phyloP scores from a whole-genome alignment of 2,113 vertebrate species.

The Tragelaphus scriptus region DNA sequence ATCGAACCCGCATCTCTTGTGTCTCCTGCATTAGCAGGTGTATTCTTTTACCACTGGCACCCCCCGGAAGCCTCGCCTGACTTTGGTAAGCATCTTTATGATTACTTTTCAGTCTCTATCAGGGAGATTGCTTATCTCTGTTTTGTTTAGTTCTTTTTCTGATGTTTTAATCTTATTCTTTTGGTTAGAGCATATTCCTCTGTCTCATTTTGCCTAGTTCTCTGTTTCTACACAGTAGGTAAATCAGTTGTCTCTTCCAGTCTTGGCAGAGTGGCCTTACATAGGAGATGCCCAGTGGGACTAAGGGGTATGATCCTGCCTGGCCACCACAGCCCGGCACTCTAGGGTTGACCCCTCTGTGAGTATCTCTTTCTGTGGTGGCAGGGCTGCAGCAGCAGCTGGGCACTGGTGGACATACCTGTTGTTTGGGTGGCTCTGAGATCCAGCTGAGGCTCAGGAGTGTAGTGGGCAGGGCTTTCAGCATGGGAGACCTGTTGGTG shows the following conservation, averaged over 20 bases:
- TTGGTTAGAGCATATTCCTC: neutral
- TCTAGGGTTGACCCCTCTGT: neutral
- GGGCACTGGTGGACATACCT: neutral
- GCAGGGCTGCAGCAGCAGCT: neutral
- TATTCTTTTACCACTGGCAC: neutral
- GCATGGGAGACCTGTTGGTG: neutral
- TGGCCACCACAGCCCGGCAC: neutral
- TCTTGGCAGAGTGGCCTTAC: neutral
- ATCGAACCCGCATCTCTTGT: neutral
- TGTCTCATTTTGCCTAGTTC: neutral
- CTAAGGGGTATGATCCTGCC: neutral
- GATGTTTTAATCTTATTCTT: neutral
- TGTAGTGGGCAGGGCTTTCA: neutral
- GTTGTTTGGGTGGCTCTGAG: neutral
- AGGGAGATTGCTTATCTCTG: neutral
- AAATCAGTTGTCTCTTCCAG: neutral
- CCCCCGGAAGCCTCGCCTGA: neutral
- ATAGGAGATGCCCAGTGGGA: neutral
- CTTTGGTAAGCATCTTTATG: neutral
- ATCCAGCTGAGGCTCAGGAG: neutral
- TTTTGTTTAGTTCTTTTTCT: neutral
- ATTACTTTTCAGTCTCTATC: neutral
- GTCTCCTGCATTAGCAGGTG: neutral
- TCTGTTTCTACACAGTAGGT: neutral
- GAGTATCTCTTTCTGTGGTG: neutral